Conservation (phyloP, 2,797 vertebrate genomes). For the Aselliscus stoliczkanus region DNA sequence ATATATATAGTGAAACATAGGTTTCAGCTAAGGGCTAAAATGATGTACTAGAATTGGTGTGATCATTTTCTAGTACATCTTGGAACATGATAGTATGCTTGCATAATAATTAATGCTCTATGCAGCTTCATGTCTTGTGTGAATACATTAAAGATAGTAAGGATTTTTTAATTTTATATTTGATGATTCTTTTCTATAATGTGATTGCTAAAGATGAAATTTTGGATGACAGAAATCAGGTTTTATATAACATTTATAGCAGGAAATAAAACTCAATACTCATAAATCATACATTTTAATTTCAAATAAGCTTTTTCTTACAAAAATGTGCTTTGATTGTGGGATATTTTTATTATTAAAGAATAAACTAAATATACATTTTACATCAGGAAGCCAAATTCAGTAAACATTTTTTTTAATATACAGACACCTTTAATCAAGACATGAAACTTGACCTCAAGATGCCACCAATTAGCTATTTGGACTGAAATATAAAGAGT, state of each 20-base stretch:
- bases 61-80: background rate
- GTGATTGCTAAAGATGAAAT: background rate
- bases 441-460: slow-evolving; percentile 2
- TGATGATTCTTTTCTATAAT: background rate
- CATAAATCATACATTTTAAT: background rate
- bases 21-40: background rate
- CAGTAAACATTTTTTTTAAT: slow-evolving; percentile 22
- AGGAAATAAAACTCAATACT: background rate
- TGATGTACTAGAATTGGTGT: background rate
- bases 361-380: background rate
- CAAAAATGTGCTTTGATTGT: background rate
- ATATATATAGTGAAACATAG: too few species aligned
- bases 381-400: background rate
- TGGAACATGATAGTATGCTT: background rate
- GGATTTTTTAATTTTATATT: background rate
- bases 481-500: background rate
- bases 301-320: background rate
- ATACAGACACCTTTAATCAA: background rate
- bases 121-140: background rate
- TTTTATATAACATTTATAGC: background rate
- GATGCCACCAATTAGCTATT: slow-evolving; percentile 1
- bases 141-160: background rate
- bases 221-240: background rate
- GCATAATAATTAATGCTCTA: background rate
- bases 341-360: background rate